These are phyloP conservation scores for Calliopsis andreniformis DNA, from an alignment of 1,140 invertebrate genomes.

Conservation along the genomic window DNA sequence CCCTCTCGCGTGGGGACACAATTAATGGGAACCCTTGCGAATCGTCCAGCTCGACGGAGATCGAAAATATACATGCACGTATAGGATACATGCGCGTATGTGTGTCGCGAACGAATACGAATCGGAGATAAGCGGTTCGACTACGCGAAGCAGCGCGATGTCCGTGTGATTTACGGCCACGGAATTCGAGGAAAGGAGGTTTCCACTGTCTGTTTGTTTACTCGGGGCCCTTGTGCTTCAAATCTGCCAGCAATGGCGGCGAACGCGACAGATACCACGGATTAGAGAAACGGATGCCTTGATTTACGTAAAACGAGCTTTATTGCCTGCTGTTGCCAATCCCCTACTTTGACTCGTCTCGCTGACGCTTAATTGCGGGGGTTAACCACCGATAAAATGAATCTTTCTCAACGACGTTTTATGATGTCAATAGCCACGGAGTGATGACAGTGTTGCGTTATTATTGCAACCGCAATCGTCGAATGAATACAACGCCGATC, in stretches of 20 bases:
- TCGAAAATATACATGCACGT: constrained; percentile 42
- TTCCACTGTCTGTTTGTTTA: constrained; percentile 11
- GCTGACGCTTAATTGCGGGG: not conserved
- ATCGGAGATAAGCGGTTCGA: not conserved
- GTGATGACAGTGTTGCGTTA: no score
- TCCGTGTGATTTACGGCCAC: constrained; percentile 19
- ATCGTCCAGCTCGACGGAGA: not conserved
- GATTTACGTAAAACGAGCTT: constrained; percentile 27
- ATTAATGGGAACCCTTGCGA: constrained; percentile 42
- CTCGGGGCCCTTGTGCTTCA: constrained; percentile 2
- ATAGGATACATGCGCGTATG: no score
- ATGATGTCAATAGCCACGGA: not conserved
- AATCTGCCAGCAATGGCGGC: constrained; percentile 4
- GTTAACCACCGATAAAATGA: not conserved
- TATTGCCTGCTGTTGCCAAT: not conserved
- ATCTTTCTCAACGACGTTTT: not conserved
- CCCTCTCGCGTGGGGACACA: not conserved
- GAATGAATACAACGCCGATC: no score
- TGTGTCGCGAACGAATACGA: constrained; percentile 28
- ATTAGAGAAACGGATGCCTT: constrained; percentile 16
- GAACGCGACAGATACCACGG: constrained; percentile 33
- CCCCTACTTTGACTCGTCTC: not conserved
- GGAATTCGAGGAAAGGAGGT: constrained; percentile 30
- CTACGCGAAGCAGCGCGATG: not conserved
- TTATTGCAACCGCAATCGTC: no score